phyloP scores from a whole-genome alignment of 2,113 vertebrate species.

The Odocoileus hemionus region DNA sequence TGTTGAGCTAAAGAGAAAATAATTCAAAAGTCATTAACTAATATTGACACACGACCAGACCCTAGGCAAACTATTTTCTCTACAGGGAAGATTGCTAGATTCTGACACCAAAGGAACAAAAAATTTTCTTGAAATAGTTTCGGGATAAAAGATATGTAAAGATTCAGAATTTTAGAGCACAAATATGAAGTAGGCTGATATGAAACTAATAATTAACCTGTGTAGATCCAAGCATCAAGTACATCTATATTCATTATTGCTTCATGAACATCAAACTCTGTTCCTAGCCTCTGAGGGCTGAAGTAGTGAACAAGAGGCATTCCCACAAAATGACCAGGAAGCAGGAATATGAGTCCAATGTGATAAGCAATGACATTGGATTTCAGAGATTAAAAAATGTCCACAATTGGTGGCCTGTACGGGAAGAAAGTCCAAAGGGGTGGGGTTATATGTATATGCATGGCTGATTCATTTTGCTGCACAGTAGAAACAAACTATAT shows the following conservation, averaged over 20 bases:
- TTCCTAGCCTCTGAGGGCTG: background rate
- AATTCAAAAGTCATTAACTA: background rate
- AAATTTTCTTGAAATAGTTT: background rate
- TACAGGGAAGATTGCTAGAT: background rate
- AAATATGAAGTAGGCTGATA: background rate
- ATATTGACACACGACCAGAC: background rate
- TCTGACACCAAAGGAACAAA: background rate
- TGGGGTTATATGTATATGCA: background rate
- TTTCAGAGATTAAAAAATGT: background rate
- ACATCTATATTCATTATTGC: background rate
- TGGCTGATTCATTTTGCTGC: background rate
- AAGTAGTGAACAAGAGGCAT: background rate
- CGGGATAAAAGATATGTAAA: background rate
- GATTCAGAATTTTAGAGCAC: background rate
- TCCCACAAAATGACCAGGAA: background rate
- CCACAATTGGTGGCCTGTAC: background rate
- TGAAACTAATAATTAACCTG: background rate
- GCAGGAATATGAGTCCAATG: background rate
- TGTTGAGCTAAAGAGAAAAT: constrained; percentile 29
- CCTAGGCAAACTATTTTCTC: background rate
- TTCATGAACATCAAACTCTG: background rate
- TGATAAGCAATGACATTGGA: background rate
- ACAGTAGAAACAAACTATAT: background rate
- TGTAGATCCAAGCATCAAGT: background rate
- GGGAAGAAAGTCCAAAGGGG: background rate